These are phyloP conservation scores for Hydrozoanthus gracilis DNA, from an alignment of 92 coral and sea anemone genomes.

Conservation along the genomic window DNA sequence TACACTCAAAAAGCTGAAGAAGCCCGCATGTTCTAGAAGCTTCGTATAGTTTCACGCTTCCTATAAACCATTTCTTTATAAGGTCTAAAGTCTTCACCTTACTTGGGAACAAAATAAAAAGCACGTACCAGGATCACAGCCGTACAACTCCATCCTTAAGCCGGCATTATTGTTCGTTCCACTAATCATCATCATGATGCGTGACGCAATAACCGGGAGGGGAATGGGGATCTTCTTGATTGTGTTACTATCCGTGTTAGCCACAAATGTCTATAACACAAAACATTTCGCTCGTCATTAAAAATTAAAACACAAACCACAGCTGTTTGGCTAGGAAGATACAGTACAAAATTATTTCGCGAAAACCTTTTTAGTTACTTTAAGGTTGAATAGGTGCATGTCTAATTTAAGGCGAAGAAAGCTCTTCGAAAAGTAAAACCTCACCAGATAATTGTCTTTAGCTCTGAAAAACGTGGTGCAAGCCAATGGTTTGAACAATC, in stretches of 20 bases:
- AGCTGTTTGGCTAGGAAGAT: too few relatives aligned
- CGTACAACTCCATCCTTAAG: constrained; percentile 84
- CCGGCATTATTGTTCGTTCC: constrained; percentile 63
- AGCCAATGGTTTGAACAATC: too few relatives aligned
- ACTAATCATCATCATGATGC: constrained; percentile 55
- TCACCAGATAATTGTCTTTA: too few relatives aligned
- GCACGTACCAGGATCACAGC: constrained; percentile 76
- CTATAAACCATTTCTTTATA: not conserved
- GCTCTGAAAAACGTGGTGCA: too few relatives aligned
- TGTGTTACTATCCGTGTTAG: constrained; percentile 65
- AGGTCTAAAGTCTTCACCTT: not conserved
- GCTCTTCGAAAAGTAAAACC: too few relatives aligned
- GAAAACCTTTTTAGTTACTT: too few relatives aligned
- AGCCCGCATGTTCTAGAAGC: too few relatives aligned
- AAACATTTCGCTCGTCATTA: not conserved
- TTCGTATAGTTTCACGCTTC: too few relatives aligned
- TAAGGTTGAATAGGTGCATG: too few relatives aligned
- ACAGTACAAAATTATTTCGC: too few relatives aligned
- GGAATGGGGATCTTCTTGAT: constrained; percentile 64
- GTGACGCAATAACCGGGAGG: constrained; percentile 70
- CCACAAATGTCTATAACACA: constrained; percentile 56
- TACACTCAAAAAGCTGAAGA: too few relatives aligned
- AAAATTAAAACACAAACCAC: not conserved
- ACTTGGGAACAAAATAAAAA: not conserved
- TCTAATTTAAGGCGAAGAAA: too few relatives aligned